Evolutionary conservation across 30 jellyfish, hydroid and myxozoan species (phyloP).

Genomic region (Aurelia aurita complex sp. Pacific): DNA sequence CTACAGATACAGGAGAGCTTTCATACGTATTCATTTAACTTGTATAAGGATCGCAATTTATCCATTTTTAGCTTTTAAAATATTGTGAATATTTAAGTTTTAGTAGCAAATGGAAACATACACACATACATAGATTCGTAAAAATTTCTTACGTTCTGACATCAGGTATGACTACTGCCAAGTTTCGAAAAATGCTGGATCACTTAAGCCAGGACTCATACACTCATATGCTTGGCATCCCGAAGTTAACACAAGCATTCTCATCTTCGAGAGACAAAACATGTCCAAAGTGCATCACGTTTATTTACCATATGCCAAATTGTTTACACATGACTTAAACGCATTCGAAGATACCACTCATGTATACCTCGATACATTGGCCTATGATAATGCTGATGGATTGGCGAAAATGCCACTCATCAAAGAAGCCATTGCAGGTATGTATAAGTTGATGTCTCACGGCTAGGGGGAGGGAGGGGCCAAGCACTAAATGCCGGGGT

Average conservation of each 20-base stretch:
- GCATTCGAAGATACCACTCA: constrained; percentile 60
- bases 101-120: too few species aligned
- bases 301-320: constrained; percentile 53
- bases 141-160: too few species aligned
- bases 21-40: too few species aligned
- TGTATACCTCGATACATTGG: constrained; percentile 51
- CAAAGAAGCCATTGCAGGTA: constrained; percentile 12
- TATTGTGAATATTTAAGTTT: too few species aligned
- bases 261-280: constrained; percentile 45
- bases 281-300: constrained; percentile 59
- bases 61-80: too few species aligned
- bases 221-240: constrained; percentile 57
- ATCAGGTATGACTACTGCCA: constrained; percentile 41
- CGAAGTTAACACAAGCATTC: constrained; percentile 56
- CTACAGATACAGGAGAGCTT: too few species aligned
- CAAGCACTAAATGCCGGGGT: too few species aligned
- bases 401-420: constrained; percentile 26
- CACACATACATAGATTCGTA: too few species aligned
- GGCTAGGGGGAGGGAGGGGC: too few species aligned
- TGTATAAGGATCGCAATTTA: too few species aligned
- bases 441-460: too few species aligned
- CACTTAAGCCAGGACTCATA: constrained; percentile 34
- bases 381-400: constrained; percentile 48
- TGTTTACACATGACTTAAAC: constrained; percentile 53
- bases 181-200: constrained; percentile 9